phyloP scores from a whole-genome alignment of 2,797 vertebrate species.

The Dallia pectoralis region DNA sequence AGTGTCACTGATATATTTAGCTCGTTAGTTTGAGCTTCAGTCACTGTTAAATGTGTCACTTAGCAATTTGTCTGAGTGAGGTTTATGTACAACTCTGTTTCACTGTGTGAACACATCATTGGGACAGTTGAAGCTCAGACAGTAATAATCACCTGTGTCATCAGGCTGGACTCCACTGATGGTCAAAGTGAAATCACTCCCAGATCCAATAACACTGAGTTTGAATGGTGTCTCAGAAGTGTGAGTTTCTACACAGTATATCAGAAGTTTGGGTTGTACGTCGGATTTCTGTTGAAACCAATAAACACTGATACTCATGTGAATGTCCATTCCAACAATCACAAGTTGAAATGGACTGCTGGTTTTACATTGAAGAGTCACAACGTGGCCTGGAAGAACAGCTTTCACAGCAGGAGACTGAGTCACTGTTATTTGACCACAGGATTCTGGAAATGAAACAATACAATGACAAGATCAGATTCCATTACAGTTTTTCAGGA shows the following conservation, averaged over 20 bases:
- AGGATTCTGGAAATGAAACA: neutral
- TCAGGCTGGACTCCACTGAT: slow-evolving; percentile 42
- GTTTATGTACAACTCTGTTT: slow-evolving; percentile 11
- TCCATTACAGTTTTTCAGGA: too few relatives aligned
- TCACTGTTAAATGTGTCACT: slow-evolving; percentile 5
- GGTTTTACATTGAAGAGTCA: neutral
- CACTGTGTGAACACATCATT: slow-evolving; percentile 18
- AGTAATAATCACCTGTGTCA: slow-evolving; percentile 37
- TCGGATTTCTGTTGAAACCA: neutral
- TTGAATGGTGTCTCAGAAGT: neutral
- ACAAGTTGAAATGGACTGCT: neutral
- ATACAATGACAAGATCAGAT: too few relatives aligned
- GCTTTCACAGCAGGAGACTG: slow-evolving; percentile 6
- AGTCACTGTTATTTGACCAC: neutral
- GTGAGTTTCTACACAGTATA: neutral
- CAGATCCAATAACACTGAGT: slow-evolving; percentile 22
- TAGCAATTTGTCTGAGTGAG: too few relatives aligned
- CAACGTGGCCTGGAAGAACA: neutral
- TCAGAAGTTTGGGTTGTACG: slow-evolving; percentile 10
- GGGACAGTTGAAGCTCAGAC: neutral
- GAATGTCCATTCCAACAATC: neutral
- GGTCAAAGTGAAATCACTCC: slow-evolving; percentile 30
- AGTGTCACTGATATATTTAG: neutral
- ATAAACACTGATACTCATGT: neutral
- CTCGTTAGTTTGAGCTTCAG: neutral